A percentile compares a stretch with the other conserved stretches of the same genome.
phyloP scores from a whole-genome alignment of 2,797 vertebrate genomes.

The Phaenicophaeus curvirostris region DNA sequence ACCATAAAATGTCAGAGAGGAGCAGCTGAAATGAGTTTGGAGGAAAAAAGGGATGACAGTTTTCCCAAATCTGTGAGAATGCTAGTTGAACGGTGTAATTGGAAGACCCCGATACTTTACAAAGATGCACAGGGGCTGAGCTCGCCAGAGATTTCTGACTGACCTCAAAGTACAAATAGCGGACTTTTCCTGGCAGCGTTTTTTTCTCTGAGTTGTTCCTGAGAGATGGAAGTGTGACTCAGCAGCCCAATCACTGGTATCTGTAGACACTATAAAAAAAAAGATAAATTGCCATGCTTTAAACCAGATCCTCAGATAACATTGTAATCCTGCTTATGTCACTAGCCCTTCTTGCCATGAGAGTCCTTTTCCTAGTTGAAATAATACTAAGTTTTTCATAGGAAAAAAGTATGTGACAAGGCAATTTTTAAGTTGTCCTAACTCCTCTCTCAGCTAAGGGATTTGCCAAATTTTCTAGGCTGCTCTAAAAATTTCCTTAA shows the following conservation, averaged over 20 bases:
- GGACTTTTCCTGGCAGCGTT: background rate
- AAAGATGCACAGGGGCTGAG: accelerated
- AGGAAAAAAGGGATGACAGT: background rate
- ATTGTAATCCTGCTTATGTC: accelerated
- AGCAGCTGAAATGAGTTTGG: background rate
- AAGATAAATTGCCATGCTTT: background rate
- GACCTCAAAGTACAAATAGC: background rate
- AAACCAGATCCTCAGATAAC: background rate
- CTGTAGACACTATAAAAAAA: background rate
- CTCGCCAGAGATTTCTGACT: background rate
- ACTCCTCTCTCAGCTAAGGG: background rate
- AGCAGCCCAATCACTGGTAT: accelerated
- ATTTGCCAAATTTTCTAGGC: background rate
- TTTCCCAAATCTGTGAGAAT: accelerated
- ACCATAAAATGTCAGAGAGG: background rate
- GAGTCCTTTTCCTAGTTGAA: background rate
- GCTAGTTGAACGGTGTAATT: accelerated
- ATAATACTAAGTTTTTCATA: background rate
- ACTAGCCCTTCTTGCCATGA: too few species aligned
- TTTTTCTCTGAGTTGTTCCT: background rate
- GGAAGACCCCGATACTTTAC: accelerated
- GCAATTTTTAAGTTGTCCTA: background rate
- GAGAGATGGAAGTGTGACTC: background rate
- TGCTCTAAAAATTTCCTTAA: background rate
- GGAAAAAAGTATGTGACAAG: accelerated